These are phyloP conservation scores for Autographa gamma DNA, from an alignment of 2,888 invertebrate genomes.

Conservation along the genomic window DNA sequence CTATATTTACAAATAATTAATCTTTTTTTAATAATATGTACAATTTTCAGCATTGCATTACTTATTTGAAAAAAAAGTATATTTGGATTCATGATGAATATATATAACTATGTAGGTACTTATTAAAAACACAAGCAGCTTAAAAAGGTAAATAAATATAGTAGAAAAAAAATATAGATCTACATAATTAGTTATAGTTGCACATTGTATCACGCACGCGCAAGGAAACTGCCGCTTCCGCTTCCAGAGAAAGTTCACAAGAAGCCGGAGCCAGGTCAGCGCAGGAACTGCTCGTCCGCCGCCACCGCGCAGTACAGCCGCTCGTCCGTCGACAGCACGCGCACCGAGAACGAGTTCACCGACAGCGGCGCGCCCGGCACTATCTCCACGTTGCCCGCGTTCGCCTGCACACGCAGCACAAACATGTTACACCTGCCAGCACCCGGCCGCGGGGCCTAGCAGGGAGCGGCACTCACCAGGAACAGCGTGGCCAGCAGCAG, in stretches of 20 bases:
- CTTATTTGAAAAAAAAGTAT: constrained; percentile 7
- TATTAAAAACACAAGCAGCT: no score
- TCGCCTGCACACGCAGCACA: constrained; percentile 64
- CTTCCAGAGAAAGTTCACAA: neutral
- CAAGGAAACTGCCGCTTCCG: neutral
- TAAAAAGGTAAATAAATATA: neutral
- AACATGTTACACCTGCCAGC: neutral
- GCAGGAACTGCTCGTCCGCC: constrained; percentile 15
- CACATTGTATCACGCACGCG: neutral
- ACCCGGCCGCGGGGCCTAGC: neutral
- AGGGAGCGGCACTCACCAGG: constrained; percentile 33
- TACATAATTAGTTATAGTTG: neutral
- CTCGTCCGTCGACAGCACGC: constrained; percentile 65
- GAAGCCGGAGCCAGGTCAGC: neutral
- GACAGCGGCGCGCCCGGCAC: constrained; percentile 66
- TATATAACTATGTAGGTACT: neutral
- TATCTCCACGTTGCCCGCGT: constrained; percentile 76
- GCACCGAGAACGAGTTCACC: constrained; percentile 71
- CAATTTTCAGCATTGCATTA: neutral
- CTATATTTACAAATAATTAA: neutral
- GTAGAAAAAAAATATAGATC: constrained; percentile 15
- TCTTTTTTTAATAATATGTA: neutral
- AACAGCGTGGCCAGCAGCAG: constrained; percentile 53
- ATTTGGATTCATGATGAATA: constrained; percentile 26
- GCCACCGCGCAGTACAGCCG: constrained; percentile 63